Base-by-base conservation (phyloP, 2,113 vertebrate genomes). In the Pseudopipra pipra region DNA sequence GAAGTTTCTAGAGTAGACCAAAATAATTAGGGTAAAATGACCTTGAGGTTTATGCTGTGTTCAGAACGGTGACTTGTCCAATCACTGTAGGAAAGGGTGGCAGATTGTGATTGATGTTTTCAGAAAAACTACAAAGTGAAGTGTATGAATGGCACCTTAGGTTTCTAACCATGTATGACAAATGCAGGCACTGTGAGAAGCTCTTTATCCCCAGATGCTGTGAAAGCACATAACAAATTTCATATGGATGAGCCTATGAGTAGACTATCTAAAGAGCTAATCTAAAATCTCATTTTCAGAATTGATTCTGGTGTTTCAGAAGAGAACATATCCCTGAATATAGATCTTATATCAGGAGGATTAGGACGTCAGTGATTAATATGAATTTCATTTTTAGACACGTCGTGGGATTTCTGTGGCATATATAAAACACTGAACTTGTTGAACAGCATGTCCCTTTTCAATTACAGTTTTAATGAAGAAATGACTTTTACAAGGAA, bases 21-120 rank as follows among this genome's bases (percentile, higher is more conserved):
- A 87, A 93, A 91, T 97, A 97, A 97, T 98, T 96, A 97, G 49
- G 33, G 62, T 56, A 96, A 97, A 95, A 96, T 94, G 89, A 98
- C 97, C 96, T 97, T 96, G 81, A 94, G 90, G 35, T 94, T 97
- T 97, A 85, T 74, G 78, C 63, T 89, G 66, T 70, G 70, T 82
- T 96, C 96, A 96, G 96, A 97, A 91, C 33, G 87, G 74, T 76
- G 80, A 66, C 76, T 95, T 97, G 88, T 90, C 81, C 97, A 97
- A 95, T 96, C 76, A 62, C 62, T 77, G 59, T 21, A 67, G 82
- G 46, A 83, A 78, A 81, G 77, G 54, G 49, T 95, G 81, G 47
- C 79, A 97, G 87, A 74, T 88, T 92, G 79, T 97, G 93, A 98
- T 90, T 96, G 96, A 97, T 97, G 91, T 86, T 97, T 97, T 96